phyloP scores from a whole-genome alignment of 1,140 invertebrate species.

The Metaphire vulgaris region DNA sequence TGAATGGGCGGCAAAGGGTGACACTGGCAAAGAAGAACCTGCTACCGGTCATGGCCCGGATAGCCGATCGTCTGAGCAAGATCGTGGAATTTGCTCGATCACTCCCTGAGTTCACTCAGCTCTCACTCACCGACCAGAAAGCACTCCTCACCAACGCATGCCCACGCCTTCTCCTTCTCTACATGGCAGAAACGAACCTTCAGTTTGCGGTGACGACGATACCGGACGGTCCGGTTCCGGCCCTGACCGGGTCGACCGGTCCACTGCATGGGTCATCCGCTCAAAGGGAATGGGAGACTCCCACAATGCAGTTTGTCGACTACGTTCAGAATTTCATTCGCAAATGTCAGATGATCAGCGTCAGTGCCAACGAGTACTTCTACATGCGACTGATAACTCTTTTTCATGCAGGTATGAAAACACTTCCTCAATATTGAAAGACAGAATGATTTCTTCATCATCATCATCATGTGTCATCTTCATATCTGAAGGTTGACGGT shows the following conservation, averaged over 20 bases:
- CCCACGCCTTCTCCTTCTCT: conserved; percentile 44
- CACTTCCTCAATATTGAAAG: no score
- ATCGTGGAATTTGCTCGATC: conserved; percentile 46
- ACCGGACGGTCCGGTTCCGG: neutral
- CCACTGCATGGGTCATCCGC: conserved; percentile 1
- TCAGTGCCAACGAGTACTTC: conserved; percentile 46
- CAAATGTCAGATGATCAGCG: conserved; percentile 45
- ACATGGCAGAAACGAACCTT: conserved; percentile 50
- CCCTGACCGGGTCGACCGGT: neutral
- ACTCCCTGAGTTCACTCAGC: conserved; percentile 42
- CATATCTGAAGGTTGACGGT: no score
- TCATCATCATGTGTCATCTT: no score
- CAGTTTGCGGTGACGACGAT: conserved; percentile 47
- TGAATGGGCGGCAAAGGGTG: conserved; percentile 5
- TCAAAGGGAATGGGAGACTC: conserved; percentile 18
- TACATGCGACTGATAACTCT: conserved; percentile 47
- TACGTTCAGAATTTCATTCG: conserved; percentile 45
- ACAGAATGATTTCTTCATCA: no score
- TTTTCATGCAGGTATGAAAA: conserved; percentile 50
- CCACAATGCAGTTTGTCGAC: conserved; percentile 49
- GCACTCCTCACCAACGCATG: conserved; percentile 45
- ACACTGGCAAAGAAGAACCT: conserved; percentile 50
- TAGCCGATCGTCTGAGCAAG: conserved; percentile 48
- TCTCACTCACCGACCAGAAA: conserved; percentile 45
- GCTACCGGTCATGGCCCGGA: conserved; percentile 44